Evolutionary conservation across 2,113 vertebrate genomes (phyloP), one percentile per base, ranked within the genome.

Genomic region (Argyrosomus japonicus): DNA sequence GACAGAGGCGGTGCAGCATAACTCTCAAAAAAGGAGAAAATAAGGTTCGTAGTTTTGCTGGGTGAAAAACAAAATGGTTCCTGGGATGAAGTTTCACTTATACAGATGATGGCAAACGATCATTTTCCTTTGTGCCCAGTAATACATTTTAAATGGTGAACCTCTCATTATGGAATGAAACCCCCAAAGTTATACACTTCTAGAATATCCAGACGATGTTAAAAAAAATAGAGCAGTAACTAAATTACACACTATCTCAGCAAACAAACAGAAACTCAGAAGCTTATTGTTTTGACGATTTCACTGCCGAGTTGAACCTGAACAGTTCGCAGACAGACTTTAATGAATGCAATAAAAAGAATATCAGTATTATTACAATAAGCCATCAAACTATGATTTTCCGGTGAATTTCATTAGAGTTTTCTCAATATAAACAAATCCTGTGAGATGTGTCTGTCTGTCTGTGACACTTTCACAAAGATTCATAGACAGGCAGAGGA

Each of bases 221-320:
- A 47, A 58, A 56, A n/a, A n/a, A 45, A 74, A 47, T 63, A 9
- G 47, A 68, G 43, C 15, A 53, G 58, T 60, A 36, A 36, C 19
- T 68, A 36, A 50, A 77, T 81, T 51, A 68, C 62, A 40, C 21
- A 18, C 51, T 3, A 53, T 25, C 29, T 48, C 71, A 61, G 75
- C 32, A 45, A 79, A 21, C 58, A 63, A 77, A 68, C 47, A 72
- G 19, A 75, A 57, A 51, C 61, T 48, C 85, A 64, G 48, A 29
- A 36, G 68, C 36, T 36, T 36, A 7, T 36, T 36, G 32, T 36
- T 40, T 9, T 40, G 36, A 40, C 9, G 8, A 40, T 8, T 40
- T 40, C 36, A 11, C 8, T 1, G 4, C 0, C 8, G 29, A 27
- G 51, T 27, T 76, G 57, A 32, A 73, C 47, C 45, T 75, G 48